These are phyloP conservation scores for Siphlonurus alternatus DNA, from an alignment of 2,888 invertebrate species.

Conservation along the genomic window DNA sequence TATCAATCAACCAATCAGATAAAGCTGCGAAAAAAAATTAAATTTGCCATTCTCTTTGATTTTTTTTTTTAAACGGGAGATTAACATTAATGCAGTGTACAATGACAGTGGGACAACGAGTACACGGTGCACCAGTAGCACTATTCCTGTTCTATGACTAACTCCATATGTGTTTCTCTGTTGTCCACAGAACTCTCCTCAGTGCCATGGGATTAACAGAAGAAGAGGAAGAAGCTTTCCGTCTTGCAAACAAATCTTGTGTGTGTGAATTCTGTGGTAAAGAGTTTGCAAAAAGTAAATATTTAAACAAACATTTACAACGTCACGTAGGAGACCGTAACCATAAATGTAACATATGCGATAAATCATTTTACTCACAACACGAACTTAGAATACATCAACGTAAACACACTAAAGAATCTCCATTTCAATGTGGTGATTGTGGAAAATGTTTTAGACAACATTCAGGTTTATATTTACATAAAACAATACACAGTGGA, in stretches of 20 bases:
- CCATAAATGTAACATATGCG: background rate
- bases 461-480: background rate
- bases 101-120: too few relatives aligned
- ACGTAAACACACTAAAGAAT: constrained; percentile 1
- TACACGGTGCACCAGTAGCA: too few relatives aligned
- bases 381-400: background rate
- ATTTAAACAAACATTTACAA: background rate
- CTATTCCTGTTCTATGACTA: background rate
- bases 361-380: constrained; percentile 2
- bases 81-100: too few relatives aligned
- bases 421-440: background rate
- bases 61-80: too few relatives aligned
- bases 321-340: background rate
- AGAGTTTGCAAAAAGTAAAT: background rate
- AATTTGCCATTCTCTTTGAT: too few relatives aligned
- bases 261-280: background rate
- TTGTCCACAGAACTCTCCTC: background rate
- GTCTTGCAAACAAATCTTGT: background rate
- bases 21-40: too few relatives aligned
- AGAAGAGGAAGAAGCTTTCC: background rate
- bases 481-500: constrained; percentile 1
- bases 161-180: background rate
- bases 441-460: constrained; percentile 1
- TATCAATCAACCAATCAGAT: too few relatives aligned
- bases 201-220: background rate